Conservation (phyloP, 2,797 vertebrate species). For the Hyperoplus immaculatus region DNA sequence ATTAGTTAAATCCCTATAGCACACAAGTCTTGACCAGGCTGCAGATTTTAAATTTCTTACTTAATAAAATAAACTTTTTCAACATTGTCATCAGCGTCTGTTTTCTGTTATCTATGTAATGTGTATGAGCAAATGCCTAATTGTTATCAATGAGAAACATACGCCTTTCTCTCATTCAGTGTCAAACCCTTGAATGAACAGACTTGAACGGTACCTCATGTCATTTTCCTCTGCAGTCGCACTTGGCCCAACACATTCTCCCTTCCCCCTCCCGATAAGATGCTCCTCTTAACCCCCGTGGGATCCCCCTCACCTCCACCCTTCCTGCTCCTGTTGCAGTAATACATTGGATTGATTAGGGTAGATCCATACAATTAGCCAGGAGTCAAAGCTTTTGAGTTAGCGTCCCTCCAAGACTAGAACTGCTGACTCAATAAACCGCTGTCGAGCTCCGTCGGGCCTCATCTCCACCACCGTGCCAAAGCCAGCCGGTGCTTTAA, state of each 20-base stretch:
- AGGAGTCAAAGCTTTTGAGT: slow-evolving; percentile 66
- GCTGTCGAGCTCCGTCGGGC: slow-evolving; percentile 5
- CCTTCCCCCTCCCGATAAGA: slow-evolving; percentile 20
- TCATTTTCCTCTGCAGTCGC: slow-evolving; percentile 19
- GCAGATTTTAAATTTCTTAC: not conserved
- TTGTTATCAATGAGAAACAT: not conserved
- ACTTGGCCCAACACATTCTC: slow-evolving; percentile 4
- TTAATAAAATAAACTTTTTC: not conserved
- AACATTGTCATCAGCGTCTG: not conserved
- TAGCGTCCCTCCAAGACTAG: slow-evolving; percentile 50
- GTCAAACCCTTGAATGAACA: not conserved
- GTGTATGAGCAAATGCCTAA: not conserved
- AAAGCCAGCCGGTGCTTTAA: not conserved
- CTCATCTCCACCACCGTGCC: not conserved
- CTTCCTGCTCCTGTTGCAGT: slow-evolving; percentile 40
- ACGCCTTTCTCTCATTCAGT: not conserved
- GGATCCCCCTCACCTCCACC: slow-evolving; percentile 8
- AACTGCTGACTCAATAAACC: slow-evolving; percentile 56
- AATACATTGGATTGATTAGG: slow-evolving; percentile 64
- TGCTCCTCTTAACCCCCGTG: slow-evolving; percentile 20
- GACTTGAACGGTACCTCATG: not conserved
- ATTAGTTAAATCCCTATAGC: slow-evolving; percentile 4
- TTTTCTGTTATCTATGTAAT: not conserved
- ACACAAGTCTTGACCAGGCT: not conserved
- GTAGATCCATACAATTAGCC: slow-evolving; percentile 73